These are phyloP conservation scores for Mastomys coucha DNA, from an alignment of 2,113 vertebrate species.

Conservation along the genomic window DNA sequence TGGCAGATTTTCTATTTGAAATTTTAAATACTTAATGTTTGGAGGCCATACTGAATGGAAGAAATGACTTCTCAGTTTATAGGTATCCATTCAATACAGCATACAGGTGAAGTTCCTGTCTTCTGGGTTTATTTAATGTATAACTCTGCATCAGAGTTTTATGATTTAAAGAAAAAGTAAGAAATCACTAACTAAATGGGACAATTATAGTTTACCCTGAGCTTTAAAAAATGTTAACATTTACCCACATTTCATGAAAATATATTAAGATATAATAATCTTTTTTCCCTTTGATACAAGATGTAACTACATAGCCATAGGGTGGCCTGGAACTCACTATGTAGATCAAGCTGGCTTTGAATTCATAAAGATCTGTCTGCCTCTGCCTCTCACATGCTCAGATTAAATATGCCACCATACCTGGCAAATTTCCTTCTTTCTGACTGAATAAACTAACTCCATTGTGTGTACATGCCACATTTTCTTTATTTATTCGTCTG, in stretches of 20 bases:
- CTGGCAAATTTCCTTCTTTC: too few relatives aligned
- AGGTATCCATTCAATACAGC: background rate
- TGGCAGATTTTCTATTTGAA: background rate
- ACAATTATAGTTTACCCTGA: conserved; percentile 32
- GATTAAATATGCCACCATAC: too few relatives aligned
- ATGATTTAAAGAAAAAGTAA: conserved; percentile 61
- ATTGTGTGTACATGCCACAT: too few relatives aligned
- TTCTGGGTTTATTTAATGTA: background rate
- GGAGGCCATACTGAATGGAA: background rate
- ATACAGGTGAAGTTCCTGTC: conserved; percentile 37
- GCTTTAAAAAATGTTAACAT: conserved; percentile 19
- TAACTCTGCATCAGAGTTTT: conserved; percentile 49
- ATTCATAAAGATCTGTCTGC: too few relatives aligned
- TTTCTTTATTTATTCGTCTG: too few relatives aligned
- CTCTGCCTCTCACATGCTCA: too few relatives aligned
- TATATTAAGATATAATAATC: conserved; percentile 54
- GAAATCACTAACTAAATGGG: conserved; percentile 17
- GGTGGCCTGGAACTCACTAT: too few relatives aligned
- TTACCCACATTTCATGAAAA: conserved; percentile 7
- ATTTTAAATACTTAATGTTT: background rate
- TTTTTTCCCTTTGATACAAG: background rate
- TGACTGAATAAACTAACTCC: too few relatives aligned
- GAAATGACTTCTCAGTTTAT: conserved; percentile 29
- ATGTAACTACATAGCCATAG: too few relatives aligned
- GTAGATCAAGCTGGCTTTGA: too few relatives aligned